Evolutionary conservation across 2,888 invertebrate species (phyloP), one percentile per base, ranked within the genome.

Genomic region (Stenodema calcarata): DNA sequence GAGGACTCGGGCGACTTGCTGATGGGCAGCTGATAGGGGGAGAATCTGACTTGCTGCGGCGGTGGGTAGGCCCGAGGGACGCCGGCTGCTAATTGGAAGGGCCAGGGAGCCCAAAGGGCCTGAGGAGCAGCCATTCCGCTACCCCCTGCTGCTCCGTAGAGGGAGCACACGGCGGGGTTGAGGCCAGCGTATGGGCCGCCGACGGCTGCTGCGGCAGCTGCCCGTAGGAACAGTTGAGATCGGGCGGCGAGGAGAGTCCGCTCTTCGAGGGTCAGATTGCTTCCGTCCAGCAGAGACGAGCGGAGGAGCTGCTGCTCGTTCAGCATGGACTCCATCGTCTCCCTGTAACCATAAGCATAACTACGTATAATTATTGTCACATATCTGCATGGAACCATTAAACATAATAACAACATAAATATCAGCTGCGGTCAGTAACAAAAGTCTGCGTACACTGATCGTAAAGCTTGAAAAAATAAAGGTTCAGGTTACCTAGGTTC

Each of bases 281-380:
- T 94, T 90, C 94, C 94, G 90, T 95, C 89, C 47, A 93, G 91
- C 62, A 92, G 90, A 1, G 93, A 92, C 3, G 93, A 93, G 62
- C 94, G 93, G 16, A 95, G 92, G 90, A 95, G 92, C 90, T 95
- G 95, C 90, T 95, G 95, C 90, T 95, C 95, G 93, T 95, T 94
- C 91, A 95, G 92, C 92, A 96, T 94, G 90, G 94, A 92, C 91
- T 96, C 96, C 94, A 96, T 95, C 54, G 95, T 95, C 90, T 96
- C 96, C 89, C 93, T 92, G 91, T 86, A 90, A 89, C 30, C 73
- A 73, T 73, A 85, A 88, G 88, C 70, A 83, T 44, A 85, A 62
- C 62, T 62, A 62, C 62, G 62, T 62, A 62, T 62, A 62, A 62
- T 62, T 62, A 62, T 62, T 62, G 62, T 62, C 62, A 62, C 18